Evolutionary conservation across 2,113 vertebrate genomes (phyloP).

Genomic region (Garra rufa): DNA sequence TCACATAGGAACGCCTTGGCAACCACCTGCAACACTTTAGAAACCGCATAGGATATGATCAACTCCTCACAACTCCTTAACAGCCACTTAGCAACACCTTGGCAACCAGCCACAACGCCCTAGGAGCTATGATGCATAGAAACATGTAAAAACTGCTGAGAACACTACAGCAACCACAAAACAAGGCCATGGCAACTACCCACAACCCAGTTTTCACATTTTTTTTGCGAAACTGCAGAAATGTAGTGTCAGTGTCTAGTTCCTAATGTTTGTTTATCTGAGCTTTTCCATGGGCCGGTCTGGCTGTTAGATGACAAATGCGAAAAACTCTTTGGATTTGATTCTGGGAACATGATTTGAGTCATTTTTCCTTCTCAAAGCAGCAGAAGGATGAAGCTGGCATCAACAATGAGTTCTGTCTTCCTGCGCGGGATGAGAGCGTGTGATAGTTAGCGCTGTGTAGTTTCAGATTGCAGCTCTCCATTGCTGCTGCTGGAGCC

Average conservation of each 20-base stretch:
- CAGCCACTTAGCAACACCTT: not conserved
- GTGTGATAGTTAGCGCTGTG: not conserved
- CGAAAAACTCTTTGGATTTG: not conserved
- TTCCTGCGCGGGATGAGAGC: conserved; percentile 10
- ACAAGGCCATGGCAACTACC: not conserved
- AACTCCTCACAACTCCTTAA: too few species aligned
- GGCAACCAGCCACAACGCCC: not conserved
- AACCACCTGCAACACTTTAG: too few species aligned
- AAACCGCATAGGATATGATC: too few species aligned
- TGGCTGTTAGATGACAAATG: not conserved
- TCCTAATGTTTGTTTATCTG: not conserved
- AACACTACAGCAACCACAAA: not conserved
- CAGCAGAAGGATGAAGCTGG: not conserved
- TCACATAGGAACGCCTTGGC: too few species aligned
- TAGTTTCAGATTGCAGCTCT: conserved; percentile 43
- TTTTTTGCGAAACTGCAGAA: not conserved
- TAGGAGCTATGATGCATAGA: not conserved
- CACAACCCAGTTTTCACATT: not conserved
- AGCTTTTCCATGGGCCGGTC: too few species aligned
- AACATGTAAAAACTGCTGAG: not conserved
- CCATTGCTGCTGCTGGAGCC: conserved; percentile 33
- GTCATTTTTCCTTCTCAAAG: conserved; percentile 4
- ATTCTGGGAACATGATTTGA: conserved; percentile 12
- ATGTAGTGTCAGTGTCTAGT: not conserved
- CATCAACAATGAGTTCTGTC: conserved; percentile 13